Conservation (phyloP, 1,140 invertebrate species). For the Gerris buenoi region DNA sequence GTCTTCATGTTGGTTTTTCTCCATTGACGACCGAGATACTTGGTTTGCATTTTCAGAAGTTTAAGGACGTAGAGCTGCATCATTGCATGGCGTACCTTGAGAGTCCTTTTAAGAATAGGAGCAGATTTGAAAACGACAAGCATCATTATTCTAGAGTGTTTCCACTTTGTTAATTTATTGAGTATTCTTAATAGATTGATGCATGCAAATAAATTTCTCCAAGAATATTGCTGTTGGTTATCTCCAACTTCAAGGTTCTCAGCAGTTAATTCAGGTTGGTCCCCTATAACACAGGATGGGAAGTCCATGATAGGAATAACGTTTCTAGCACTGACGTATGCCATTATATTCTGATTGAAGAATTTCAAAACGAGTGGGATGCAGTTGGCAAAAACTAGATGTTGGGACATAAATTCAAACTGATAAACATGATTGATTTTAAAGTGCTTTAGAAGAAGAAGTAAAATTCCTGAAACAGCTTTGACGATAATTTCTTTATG, state of each 20-base stretch:
- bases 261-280: conserved; percentile 82
- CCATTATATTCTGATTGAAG: conserved; percentile 95
- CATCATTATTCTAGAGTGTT: conserved; percentile 99
- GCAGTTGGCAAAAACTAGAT: conserved; percentile 97
- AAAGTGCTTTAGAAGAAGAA: conserved; percentile 91
- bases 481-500: conserved; percentile 99
- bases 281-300: conserved; percentile 88
- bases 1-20: conserved; percentile 99
- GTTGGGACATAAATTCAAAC: conserved; percentile 98
- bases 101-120: conserved; percentile 88
- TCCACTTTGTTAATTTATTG: conserved; percentile 99
- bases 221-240: conserved; percentile 69
- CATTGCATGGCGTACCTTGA: conserved; percentile 91
- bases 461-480: conserved; percentile 83
- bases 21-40: conserved; percentile 97
- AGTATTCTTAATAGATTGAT: conserved; percentile 93
- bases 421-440: conserved; percentile 99
- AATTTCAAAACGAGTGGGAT: conserved; percentile 97
- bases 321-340: conserved; percentile 90
- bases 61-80: conserved; percentile 98
- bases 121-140: conserved; percentile 98
- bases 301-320: conserved; percentile 89
- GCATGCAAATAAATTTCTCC: conserved; percentile 96
- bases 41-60: conserved; percentile 97
- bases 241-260: conserved; percentile 87